phyloP scores from a whole-genome alignment of 2,888 invertebrate species.

The Zootermopsis nevadensis region DNA sequence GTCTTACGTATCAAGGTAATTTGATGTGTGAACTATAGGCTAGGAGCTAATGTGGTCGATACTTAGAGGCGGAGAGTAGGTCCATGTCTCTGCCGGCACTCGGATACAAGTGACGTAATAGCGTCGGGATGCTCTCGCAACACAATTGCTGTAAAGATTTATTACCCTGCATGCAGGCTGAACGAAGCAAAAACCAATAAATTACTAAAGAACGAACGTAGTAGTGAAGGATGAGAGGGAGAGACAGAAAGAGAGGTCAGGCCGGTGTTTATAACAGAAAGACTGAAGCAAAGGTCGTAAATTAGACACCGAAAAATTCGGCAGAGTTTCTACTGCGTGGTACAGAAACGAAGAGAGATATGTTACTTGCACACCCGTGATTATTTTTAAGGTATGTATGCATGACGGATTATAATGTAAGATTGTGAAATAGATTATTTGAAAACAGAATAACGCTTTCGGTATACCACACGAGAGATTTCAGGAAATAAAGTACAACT shows the following conservation, averaged over 20 bases:
- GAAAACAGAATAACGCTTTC: too few species aligned
- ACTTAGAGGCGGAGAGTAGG: background rate
- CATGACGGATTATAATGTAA: too few species aligned
- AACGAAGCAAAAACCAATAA: slow-evolving; percentile 50
- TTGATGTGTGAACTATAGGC: background rate
- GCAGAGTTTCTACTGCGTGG: background rate
- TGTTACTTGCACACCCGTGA: background rate
- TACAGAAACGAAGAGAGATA: background rate
- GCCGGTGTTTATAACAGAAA: slow-evolving; percentile 39
- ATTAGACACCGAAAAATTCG: slow-evolving; percentile 42
- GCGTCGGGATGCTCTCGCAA: slow-evolving; percentile 38
- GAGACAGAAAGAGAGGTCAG: background rate
- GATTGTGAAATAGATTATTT: too few species aligned
- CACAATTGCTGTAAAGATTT: slow-evolving; percentile 49
- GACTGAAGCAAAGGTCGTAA: slow-evolving; percentile 47
- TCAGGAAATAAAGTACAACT: too few species aligned
- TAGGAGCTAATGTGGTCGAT: background rate
- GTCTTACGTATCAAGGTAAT: background rate
- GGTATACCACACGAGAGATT: too few species aligned
- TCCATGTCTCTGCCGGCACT: background rate
- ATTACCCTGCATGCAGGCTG: slow-evolving; percentile 45
- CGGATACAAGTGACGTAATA: slow-evolving; percentile 29
- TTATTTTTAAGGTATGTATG: too few species aligned
- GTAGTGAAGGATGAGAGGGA: slow-evolving; percentile 4
- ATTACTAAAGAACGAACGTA: slow-evolving; percentile 40